Conservation (phyloP, 1,140 invertebrate genomes). For the Papilio polyxenes region DNA sequence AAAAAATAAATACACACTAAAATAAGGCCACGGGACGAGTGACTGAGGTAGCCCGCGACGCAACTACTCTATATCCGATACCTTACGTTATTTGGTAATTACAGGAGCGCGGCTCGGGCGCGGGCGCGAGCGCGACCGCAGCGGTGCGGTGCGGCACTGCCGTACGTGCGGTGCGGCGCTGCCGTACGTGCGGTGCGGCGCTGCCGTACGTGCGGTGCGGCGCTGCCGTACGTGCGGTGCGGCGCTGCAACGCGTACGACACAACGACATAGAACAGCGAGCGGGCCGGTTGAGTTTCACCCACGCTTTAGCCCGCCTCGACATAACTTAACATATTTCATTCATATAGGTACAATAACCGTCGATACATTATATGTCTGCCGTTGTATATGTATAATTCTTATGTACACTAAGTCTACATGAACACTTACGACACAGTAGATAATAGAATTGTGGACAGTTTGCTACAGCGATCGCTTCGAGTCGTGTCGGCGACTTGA, state of each 20-base stretch:
- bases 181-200: constrained; percentile 37
- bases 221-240: background rate
- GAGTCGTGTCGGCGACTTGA: constrained; percentile 48
- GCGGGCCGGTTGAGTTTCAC: constrained; percentile 39
- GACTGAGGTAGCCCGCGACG: constrained; percentile 79
- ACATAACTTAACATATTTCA: constrained; percentile 39
- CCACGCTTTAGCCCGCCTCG: constrained; percentile 49
- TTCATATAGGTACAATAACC: constrained; percentile 50
- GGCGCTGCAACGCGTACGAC: background rate
- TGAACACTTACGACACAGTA: constrained; percentile 79
- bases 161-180: background rate
- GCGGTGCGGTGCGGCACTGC: constrained; percentile 5
- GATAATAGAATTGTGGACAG: constrained; percentile 76
- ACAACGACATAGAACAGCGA: constrained; percentile 23
- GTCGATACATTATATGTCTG: constrained; percentile 64
- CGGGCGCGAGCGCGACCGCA: constrained; percentile 37
- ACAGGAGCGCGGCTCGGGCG: constrained; percentile 49
- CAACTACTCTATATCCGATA: constrained; percentile 70
- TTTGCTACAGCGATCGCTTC: constrained; percentile 65
- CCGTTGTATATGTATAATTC: constrained; percentile 71
- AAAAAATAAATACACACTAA: constrained; percentile 77
- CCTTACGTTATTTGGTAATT: constrained; percentile 71
- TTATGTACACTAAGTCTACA: constrained; percentile 76
- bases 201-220: constrained; percentile 44
- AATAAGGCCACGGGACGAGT: constrained; percentile 76